Base-by-base conservation (phyloP, 2,113 vertebrate genomes). In the Pao palembangensis region DNA sequence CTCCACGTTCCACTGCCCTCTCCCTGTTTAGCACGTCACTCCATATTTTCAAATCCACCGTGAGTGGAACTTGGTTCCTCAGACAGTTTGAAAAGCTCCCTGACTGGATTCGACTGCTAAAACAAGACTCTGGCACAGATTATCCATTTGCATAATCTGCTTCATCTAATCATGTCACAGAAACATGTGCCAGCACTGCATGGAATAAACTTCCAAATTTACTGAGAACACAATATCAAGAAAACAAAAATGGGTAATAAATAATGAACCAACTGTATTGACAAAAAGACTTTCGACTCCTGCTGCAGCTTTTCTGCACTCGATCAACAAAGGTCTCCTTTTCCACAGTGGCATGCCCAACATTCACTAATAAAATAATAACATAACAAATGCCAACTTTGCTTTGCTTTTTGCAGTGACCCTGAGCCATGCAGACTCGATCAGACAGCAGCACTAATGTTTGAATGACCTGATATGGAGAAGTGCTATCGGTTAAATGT, bases 21-120 rank as follows among this genome's bases (percentile, higher is more conserved):
- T 67, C 68, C 64, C 2, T 31, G 28, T 31, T 31, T 31, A 8
- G 10, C 34, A 38, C 34, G 10, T 38, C 8, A 12, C 34, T 11
- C 8, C 10, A 38, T 38, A 38, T 38, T 8, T 11, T 10, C 34
- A 38, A 38, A 2, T 38, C 1, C 8, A 38, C 34, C 72, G 56
- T 70, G 78, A 58, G 59, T 79, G 63, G 73, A 67, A 62, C 54
- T 52, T 34, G 19, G 51, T 69, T 71, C 46, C 49, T 71, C 57
- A 68, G 53, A 68, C 69, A 60, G 62, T 73, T 55, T 78, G 61
- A 71, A 67, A 75, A 69, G 70, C 64, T 43, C 73, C 82, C 74
- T 56, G 63, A 60, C 55, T 77, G 55, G 75, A 77, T 75, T 67
- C 77, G 67, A 4, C 18, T 38, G 47, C 62, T 44, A 59, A 75